These are phyloP conservation scores for Pseudochaenichthys georgianus DNA, from an alignment of 2,797 vertebrate genomes.

Conservation along the genomic window DNA sequence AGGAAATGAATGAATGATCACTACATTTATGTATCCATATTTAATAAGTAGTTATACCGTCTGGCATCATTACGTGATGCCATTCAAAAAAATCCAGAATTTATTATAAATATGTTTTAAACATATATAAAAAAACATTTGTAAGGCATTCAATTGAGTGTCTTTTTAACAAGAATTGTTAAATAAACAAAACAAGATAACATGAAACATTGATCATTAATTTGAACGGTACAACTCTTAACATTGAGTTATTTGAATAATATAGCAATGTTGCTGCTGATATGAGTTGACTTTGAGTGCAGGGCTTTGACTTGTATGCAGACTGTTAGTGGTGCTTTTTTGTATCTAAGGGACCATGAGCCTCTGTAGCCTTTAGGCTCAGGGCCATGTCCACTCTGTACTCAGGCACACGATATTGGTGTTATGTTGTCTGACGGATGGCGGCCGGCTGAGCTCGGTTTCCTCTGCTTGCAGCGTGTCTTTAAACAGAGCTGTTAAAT, in stretches of 20 bases:
- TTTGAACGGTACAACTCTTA: neutral
- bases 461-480: conserved; percentile 28
- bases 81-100: too few species aligned
- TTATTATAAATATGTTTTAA: too few species aligned
- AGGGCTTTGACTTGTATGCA: neutral
- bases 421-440: conserved; percentile 27
- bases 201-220: too few species aligned
- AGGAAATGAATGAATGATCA: too few species aligned
- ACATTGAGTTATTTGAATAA: neutral
- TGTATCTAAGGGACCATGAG: neutral
- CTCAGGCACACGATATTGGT: neutral
- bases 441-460: conserved; percentile 5
- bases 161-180: too few species aligned
- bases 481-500: conserved; percentile 50
- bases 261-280: neutral
- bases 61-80: too few species aligned
- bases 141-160: too few species aligned
- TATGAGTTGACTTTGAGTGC: neutral
- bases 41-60: too few species aligned
- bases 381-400: neutral
- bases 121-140: too few species aligned
- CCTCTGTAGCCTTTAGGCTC: neutral
- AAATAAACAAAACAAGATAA: too few species aligned
- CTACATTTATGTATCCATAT: too few species aligned
- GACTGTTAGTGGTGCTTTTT: neutral